A percentile compares a stretch with the other conserved stretches of the same genome.
phyloP scores from a whole-genome alignment of 2,888 invertebrate species.

The Oscheius sp. region DNA sequence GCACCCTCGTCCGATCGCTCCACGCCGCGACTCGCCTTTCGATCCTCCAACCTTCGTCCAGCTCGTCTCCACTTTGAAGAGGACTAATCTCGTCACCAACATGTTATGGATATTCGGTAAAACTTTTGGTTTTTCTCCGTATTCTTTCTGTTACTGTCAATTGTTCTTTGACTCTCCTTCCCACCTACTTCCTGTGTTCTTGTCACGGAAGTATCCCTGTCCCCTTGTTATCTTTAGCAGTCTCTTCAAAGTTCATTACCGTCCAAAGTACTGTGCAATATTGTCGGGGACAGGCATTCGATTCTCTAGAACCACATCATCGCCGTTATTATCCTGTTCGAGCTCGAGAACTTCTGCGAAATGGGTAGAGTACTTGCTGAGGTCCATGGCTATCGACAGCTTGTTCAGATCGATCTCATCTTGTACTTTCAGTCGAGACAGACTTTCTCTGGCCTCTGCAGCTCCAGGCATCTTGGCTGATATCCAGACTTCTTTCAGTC shows the following conservation, averaged over 20 bases:
- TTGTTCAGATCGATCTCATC: slow-evolving; percentile 30
- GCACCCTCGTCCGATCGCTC: slow-evolving; percentile 12
- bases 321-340: background rate
- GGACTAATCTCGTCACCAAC: background rate
- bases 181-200: background rate
- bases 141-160: background rate
- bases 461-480: slow-evolving; percentile 29
- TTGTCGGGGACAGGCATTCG: background rate
- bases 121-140: background rate
- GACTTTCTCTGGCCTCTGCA: background rate
- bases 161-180: background rate
- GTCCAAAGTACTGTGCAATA: background rate
- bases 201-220: too few relatives aligned
- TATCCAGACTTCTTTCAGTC: slow-evolving; percentile 10
- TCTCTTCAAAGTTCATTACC: background rate
- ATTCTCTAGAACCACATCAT: background rate
- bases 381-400: background rate
- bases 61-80: slow-evolving; percentile 14
- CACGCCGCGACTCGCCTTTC: background rate
- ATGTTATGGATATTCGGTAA: background rate
- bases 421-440: background rate
- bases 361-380: slow-evolving; percentile 15
- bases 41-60: background rate
- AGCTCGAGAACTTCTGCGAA: slow-evolving; percentile 11
- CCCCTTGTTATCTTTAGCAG: background rate